Conservation (phyloP, 1,140 invertebrate genomes). For the Hyposmocoma kahamanoa region DNA sequence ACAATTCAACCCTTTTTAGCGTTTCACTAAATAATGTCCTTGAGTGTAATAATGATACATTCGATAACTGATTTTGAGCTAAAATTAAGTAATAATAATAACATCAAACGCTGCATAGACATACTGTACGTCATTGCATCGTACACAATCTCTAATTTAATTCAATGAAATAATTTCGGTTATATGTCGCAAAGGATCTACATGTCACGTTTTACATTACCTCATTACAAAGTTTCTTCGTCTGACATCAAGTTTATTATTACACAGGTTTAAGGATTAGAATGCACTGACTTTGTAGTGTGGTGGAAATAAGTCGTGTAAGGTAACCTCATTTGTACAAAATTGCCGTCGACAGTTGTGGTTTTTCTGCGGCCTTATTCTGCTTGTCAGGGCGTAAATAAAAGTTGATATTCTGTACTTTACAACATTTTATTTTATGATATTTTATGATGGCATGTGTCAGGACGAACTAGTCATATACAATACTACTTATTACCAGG, state of each 20-base stretch:
- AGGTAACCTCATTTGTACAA: conserved; percentile 45
- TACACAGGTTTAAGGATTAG: conserved; percentile 20
- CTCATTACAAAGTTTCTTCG: conserved; percentile 23
- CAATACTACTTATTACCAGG: background rate
- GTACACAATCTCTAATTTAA: too few relatives aligned
- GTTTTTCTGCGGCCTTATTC: conserved; percentile 39
- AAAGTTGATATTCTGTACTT: background rate
- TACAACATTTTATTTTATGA: background rate
- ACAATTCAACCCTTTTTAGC: too few relatives aligned
- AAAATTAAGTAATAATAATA: too few relatives aligned
- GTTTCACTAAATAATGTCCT: too few relatives aligned
- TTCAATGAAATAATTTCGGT: too few relatives aligned
- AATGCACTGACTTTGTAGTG: conserved; percentile 3
- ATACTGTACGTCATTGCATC: too few relatives aligned
- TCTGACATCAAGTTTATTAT: conserved; percentile 13
- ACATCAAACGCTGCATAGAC: too few relatives aligned
- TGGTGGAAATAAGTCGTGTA: conserved; percentile 34
- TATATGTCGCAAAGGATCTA: conserved; percentile 29
- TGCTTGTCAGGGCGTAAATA: conserved; percentile 8
- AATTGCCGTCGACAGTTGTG: conserved; percentile 51
- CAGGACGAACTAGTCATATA: background rate
- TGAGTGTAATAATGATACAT: too few relatives aligned
- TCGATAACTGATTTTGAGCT: too few relatives aligned
- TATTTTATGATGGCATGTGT: background rate
- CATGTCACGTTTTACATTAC: conserved; percentile 46